phyloP scores from a whole-genome alignment of 1,140 invertebrate genomes.

The Andrena cerasifolii region DNA sequence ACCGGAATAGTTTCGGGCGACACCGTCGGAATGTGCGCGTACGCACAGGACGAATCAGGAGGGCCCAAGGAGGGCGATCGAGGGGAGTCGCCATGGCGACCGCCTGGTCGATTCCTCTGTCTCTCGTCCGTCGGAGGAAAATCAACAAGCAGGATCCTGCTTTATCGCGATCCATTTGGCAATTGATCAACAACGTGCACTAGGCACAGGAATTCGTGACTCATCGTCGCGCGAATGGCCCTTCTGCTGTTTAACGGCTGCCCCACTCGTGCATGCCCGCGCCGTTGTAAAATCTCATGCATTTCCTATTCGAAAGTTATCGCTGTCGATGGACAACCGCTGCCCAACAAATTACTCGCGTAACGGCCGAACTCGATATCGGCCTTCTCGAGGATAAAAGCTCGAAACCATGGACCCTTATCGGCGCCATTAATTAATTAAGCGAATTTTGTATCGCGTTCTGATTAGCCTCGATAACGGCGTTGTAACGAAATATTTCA shows the following conservation, averaged over 20 bases:
- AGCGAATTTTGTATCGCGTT: not conserved
- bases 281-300: too few species aligned
- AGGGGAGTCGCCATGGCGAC: slow-evolving; percentile 71
- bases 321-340: not conserved
- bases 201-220: not conserved
- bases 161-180: not conserved
- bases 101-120: slow-evolving; percentile 73
- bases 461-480: too few species aligned
- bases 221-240: too few species aligned
- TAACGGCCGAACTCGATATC: not conserved
- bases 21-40: slow-evolving; percentile 5
- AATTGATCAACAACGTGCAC: not conserved
- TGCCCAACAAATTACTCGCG: not conserved
- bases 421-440: slow-evolving; percentile 1
- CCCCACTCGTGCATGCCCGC: too few species aligned
- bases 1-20: slow-evolving; percentile 1
- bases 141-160: slow-evolving; percentile 26
- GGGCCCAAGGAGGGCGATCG: slow-evolving; percentile 38
- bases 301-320: too few species aligned
- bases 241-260: too few species aligned
- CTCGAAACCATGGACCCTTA: not conserved
- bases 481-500: too few species aligned
- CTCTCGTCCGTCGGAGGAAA: slow-evolving; percentile 25
- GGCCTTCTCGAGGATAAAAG: not conserved
- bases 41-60: slow-evolving; percentile 39